Conservation (phyloP, 2,113 vertebrate species). For the Spea bombifrons region DNA sequence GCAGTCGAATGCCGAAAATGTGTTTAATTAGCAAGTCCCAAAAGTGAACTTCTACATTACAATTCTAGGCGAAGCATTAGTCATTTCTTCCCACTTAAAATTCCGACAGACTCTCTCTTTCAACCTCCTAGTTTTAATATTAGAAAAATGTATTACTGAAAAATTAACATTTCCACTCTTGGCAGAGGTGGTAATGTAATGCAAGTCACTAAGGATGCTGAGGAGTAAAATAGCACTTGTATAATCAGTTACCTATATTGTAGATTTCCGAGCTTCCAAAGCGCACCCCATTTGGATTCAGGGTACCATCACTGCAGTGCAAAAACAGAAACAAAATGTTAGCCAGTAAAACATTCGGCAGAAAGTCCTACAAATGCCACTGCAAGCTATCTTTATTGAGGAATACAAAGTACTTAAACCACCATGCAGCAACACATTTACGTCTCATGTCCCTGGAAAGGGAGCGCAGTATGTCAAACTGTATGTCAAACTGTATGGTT, state of each 20-base stretch:
- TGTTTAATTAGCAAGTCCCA: slow-evolving; percentile 48
- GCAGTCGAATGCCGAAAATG: slow-evolving; percentile 41
- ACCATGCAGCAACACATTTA: too few species aligned
- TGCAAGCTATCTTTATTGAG: too few species aligned
- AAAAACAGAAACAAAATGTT: slow-evolving; percentile 8
- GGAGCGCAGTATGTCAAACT: too few species aligned
- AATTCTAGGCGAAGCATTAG: slow-evolving; percentile 29
- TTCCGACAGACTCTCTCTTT: slow-evolving; percentile 38
- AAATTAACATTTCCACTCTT: slow-evolving; percentile 28
- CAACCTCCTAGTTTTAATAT: slow-evolving; percentile 14
- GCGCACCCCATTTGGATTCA: slow-evolving; percentile 94
- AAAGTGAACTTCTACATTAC: slow-evolving; percentile 36
- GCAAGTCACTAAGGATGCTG: too few species aligned
- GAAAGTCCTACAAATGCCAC: neutral
- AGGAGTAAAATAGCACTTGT: neutral
- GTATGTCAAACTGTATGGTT: too few species aligned
- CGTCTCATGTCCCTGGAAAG: too few species aligned
- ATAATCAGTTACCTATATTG: slow-evolving; percentile 79
- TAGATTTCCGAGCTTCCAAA: slow-evolving; percentile 98
- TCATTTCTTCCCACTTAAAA: slow-evolving; percentile 41
- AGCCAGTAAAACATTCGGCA: neutral
- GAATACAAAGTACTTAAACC: too few species aligned
- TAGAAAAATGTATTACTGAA: slow-evolving; percentile 9
- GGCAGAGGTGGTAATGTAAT: neutral
- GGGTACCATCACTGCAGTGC: slow-evolving; percentile 81